phyloP scores from a whole-genome alignment of 1,140 invertebrate genomes.

The Drosophila nigrodunni region DNA sequence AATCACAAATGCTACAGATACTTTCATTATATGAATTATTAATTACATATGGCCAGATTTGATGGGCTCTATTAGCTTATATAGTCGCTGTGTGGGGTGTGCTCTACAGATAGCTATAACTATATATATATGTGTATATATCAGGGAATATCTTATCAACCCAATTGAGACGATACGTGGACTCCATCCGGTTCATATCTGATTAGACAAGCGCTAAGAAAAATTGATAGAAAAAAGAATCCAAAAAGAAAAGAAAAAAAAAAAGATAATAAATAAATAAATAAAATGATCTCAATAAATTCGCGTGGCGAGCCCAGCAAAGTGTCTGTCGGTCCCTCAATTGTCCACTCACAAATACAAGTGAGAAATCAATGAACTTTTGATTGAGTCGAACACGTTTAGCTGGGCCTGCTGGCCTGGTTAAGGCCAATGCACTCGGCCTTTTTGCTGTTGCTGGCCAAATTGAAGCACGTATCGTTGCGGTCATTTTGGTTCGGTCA shows the following conservation, averaged over 20 bases:
- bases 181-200: conserved; percentile 24
- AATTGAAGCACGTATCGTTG: conserved; percentile 49
- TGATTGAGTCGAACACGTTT: conserved; percentile 48
- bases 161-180: neutral
- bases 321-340: conserved; percentile 8
- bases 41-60: conserved; percentile 1
- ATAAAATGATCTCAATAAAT: too few relatives aligned
- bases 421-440: conserved; percentile 45
- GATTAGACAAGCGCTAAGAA: conserved; percentile 41
- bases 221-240: neutral
- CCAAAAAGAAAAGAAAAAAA: too few relatives aligned
- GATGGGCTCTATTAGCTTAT: conserved; percentile 13
- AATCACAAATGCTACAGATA: conserved; percentile 33
- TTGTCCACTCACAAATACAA: conserved; percentile 21
- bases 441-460: conserved; percentile 11
- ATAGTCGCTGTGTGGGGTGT: conserved; percentile 25
- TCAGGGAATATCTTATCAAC: conserved; percentile 31
- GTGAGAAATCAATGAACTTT: conserved; percentile 48
- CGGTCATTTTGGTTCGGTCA: conserved; percentile 51
- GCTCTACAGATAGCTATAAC: neutral
- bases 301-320: conserved; percentile 7
- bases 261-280: too few relatives aligned
- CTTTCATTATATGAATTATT: conserved; percentile 44
- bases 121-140: too few relatives aligned
- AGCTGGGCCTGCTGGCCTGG: conserved; percentile 2